These are phyloP conservation scores for Peromyscus polionotus DNA, from an alignment of 2,113 vertebrate genomes.

Conservation along the genomic window DNA sequence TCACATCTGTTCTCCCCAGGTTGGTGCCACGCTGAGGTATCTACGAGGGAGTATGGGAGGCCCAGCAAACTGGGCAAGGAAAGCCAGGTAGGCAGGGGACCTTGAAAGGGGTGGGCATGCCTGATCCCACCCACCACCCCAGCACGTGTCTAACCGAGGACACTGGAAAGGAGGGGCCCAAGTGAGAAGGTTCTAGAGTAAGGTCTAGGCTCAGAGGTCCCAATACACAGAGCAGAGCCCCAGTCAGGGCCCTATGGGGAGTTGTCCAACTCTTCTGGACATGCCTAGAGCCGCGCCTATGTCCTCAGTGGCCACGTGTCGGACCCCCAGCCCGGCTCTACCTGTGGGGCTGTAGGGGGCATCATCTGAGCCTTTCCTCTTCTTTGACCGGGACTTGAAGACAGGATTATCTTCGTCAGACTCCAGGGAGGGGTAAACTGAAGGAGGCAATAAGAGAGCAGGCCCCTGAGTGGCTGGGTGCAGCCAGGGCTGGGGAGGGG, in stretches of 20 bases:
- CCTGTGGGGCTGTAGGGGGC: constrained; percentile 98
- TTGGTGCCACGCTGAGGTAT: no score
- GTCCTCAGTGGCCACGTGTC: background rate
- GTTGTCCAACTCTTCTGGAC: no score
- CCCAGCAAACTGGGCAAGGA: background rate
- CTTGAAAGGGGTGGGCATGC: background rate
- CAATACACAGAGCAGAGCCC: background rate
- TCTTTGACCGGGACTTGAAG: constrained; percentile 99
- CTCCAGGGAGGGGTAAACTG: constrained; percentile 98
- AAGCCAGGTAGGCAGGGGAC: background rate
- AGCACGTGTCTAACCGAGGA: fast-evolving
- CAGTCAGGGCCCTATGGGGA: background rate
- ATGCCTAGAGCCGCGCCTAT: no score
- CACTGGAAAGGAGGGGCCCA: background rate
- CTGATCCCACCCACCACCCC: background rate
- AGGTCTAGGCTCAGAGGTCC: background rate
- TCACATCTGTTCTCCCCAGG: background rate
- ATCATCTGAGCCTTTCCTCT: constrained; percentile 98
- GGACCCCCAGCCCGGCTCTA: constrained; percentile 76
- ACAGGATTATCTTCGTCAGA: constrained; percentile 99
- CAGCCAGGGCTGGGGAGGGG: background rate
- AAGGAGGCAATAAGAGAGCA: constrained; percentile 62
- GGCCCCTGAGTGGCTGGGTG: background rate
- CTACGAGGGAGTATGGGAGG: background rate
- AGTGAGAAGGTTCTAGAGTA: background rate